Evolutionary conservation across 2,113 vertebrate genomes (phyloP).

Genomic region (Dasyprocta punctata): DNA sequence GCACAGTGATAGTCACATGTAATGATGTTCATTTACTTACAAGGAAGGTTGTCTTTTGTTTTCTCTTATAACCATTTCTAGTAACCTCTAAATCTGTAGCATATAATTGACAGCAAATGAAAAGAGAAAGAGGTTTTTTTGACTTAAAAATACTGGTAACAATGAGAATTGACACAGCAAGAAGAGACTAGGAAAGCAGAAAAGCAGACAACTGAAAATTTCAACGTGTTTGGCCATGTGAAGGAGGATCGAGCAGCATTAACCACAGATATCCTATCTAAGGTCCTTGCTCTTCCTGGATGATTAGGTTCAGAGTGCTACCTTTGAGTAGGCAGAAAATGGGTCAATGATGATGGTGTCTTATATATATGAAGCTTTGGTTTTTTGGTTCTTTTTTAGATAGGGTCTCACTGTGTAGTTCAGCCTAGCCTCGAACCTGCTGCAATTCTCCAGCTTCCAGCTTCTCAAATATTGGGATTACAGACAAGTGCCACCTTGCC

Average conservation of each 20-base stretch:
- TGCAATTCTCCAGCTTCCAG: background rate
- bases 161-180: background rate
- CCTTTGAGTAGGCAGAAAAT: background rate
- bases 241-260: background rate
- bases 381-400: background rate
- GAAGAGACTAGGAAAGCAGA: background rate
- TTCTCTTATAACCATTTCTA: background rate
- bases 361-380: background rate
- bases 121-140: conserved; percentile 6
- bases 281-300: background rate
- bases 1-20: background rate
- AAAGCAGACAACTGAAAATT: background rate
- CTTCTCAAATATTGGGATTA: background rate
- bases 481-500: background rate
- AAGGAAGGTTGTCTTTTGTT: background rate
- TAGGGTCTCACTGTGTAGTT: background rate
- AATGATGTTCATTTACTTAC: conserved; percentile 18
- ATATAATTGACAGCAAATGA: background rate
- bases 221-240: background rate
- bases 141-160: background rate
- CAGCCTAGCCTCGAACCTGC: background rate
- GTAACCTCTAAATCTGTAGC: background rate
- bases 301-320: background rate
- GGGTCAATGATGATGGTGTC: background rate
- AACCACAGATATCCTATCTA: background rate